A percentile compares a stretch with the other conserved stretches of the same genome.
Evolutionary conservation across 2,113 vertebrate genomes (phyloP).

Genomic region (Epinephelus moara): DNA sequence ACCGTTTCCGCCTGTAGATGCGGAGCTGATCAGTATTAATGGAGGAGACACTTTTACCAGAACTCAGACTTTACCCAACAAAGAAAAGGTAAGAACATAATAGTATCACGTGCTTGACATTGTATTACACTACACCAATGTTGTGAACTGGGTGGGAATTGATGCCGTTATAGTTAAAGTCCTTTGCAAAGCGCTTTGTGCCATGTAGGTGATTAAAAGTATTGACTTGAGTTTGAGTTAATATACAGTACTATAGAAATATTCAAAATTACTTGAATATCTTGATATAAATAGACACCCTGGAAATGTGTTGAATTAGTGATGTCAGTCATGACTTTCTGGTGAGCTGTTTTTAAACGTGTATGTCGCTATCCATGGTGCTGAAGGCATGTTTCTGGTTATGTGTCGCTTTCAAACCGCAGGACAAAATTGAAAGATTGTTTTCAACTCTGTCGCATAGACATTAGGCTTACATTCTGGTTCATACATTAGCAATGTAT

Average conservation of each 20-base stretch:
- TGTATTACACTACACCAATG: no score
- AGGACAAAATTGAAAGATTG: neutral
- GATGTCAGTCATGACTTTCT: neutral
- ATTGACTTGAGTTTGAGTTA: no score
- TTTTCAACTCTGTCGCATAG: no score
- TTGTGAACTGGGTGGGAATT: no score
- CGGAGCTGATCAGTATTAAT: no score
- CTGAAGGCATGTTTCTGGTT: neutral
- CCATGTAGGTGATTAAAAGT: no score
- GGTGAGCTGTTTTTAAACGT: neutral
- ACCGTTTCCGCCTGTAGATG: no score
- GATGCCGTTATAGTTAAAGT: no score
- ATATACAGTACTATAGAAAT: no score
- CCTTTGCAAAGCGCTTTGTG: no score
- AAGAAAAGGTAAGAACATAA: constrained; percentile 65
- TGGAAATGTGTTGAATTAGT: neutral
- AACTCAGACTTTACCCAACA: constrained; percentile 71
- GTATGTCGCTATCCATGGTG: neutral
- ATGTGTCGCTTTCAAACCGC: neutral
- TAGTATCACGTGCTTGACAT: neutral
- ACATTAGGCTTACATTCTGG: no score
- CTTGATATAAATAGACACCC: neutral
- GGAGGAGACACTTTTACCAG: constrained; percentile 52
- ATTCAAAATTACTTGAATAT: neutral
- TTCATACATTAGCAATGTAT: no score